Evolutionary conservation across 2,797 vertebrate species (phyloP), one percentile per base, ranked within the genome.

Genomic region (Cryptoblepharus egeriae): DNA sequence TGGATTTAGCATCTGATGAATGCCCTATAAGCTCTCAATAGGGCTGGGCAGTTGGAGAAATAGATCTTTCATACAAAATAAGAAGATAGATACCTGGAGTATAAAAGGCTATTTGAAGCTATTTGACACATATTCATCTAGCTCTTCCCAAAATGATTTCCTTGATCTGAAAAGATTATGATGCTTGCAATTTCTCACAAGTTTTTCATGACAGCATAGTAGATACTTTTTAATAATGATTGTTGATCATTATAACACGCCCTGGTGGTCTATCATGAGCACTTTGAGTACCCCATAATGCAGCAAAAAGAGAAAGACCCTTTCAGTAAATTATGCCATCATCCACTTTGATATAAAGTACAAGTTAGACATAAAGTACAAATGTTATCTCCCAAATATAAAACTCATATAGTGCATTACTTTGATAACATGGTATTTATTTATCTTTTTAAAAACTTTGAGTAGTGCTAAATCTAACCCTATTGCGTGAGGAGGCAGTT

Each of bases 361-460:
- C 5, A 0, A 0, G 10, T 67, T 70, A 39, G 37, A 55, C 1
- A 15, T 58, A 65, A 57, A 22, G 28, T 11, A 3, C 5, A 72
- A 80, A 55, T 30, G 70, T 58, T 79, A 22, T 70, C 63, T 60
- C 39, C 12, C 3, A 32, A 63, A 79, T 30, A 67, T 32, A 52
- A 86, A 57, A 57, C 64, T 20, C 42, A 39, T 28, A 64, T 1
- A 73, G 73, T 61, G 32, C 42, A 32, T 12, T 32, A 61, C n/a
- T 67, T 55, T 75, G 68, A 67, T 55, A 87, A 61, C 42, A 8
- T 77, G 35, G 24, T 77, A 73, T 80, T 81, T 84, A 70, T 79
- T 75, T 75, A 76, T 71, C 67, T 78, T 80, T 52, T 9, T 15
- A 65, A 79, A 32, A 6, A 49, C 28, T 77, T 73, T 16, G 28